Base-by-base conservation (phyloP, 2,797 vertebrate genomes). In the Sebastolobus altivelis region DNA sequence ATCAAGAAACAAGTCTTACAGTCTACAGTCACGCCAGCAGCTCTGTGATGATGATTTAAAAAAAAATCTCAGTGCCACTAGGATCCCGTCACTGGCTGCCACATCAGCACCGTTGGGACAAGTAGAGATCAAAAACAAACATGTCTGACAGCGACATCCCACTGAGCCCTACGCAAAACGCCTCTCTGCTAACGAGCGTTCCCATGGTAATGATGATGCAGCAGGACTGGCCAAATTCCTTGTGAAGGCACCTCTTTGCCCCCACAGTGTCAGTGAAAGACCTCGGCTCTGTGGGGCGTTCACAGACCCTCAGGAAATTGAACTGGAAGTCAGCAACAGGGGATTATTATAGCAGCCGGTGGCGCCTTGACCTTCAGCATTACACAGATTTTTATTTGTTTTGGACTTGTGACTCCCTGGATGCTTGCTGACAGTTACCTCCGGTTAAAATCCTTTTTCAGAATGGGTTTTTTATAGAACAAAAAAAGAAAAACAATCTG, bases 261-360 rank as follows among this genome's bases (percentile, higher is more conserved):
- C 92, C 88, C 10, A 61, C 59, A 9, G 87, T 83, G 89, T 83
- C 75, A 87, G 72, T 77, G 85, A 91, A 92, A 91, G 86, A 85
- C 89, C 85, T 58, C 7, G 0, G 29, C 87, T 73, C 87, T 22
- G 87, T 59, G 59, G 89, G 88, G 83, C 46, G 59, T 83, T 84
- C 75, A 54, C 81, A 82, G 89, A 83, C 90, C 82, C 83, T 87
- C 77, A 89, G 92, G 89, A 92, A 93, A 92, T 93, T 85, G 69
- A 85, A 90, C 52, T 87, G 58, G 89, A 92, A 88, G 88, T 91
- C 79, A 77, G 61, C 81, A 82, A 84, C 89, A 81, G 88, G 78
- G 85, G 87, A 90, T 93, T 89, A 89, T 91, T 88, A 73, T 49
- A 66, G 79, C 77, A 55, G 73, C 68, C 13, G 11, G 74, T 37